Evolutionary conservation across 2,888 invertebrate genomes (phyloP).

Genomic region (Drosophila atroscutellata): DNA sequence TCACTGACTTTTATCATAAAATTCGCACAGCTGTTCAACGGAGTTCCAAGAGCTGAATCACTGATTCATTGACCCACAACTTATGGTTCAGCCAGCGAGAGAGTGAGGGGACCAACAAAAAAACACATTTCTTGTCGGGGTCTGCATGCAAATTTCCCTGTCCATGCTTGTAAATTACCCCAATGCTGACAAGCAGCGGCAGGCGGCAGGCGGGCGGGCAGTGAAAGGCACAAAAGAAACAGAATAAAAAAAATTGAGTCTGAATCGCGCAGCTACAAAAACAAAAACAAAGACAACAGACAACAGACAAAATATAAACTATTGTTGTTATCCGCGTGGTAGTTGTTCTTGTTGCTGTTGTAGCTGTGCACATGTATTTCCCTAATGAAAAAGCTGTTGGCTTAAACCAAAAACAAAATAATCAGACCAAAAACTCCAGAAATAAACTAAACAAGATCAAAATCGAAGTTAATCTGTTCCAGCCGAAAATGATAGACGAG

Average conservation of each 20-base stretch:
- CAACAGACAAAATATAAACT: conserved; percentile 43
- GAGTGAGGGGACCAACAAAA: conserved; percentile 30
- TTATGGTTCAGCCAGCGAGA: conserved; percentile 32
- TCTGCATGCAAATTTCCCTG: conserved; percentile 66
- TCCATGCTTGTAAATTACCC: conserved; percentile 70
- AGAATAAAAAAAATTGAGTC: conserved; percentile 54
- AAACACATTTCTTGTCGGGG: conserved; percentile 30
- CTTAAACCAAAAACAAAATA: conserved; percentile 60
- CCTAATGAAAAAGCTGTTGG: conserved; percentile 67
- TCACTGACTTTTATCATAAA: conserved; percentile 16
- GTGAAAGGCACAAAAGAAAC: conserved; percentile 7
- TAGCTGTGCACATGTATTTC: conserved; percentile 54
- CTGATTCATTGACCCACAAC: conserved; percentile 72
- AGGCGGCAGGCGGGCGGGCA: conserved; percentile 1
- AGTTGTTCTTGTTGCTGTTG: conserved; percentile 30
- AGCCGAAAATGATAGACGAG: background rate
- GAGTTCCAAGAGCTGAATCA: conserved; percentile 39
- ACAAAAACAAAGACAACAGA: conserved; percentile 52
- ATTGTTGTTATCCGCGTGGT: conserved; percentile 36
- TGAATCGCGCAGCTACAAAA: conserved; percentile 63
- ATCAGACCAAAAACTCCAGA: conserved; percentile 53
- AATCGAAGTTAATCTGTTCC: conserved; percentile 13
- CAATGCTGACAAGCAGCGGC: conserved; percentile 49
- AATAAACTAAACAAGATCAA: conserved; percentile 41
- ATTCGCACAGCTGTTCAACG: conserved; percentile 63